These are phyloP conservation scores for Poeciliopsis prolifica DNA, from an alignment of 2,113 vertebrate genomes.

Conservation along the genomic window DNA sequence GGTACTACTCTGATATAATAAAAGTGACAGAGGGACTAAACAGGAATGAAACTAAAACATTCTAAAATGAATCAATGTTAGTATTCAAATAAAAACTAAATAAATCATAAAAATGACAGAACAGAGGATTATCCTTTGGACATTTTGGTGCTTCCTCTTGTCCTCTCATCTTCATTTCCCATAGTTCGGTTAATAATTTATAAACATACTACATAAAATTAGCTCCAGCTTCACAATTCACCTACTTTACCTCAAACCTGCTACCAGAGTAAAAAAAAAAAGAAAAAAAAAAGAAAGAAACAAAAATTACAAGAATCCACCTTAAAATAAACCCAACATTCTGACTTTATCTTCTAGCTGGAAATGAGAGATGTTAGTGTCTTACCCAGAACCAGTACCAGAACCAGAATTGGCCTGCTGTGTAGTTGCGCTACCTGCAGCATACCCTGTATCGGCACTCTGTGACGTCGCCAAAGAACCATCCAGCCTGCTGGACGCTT, in stretches of 20 bases:
- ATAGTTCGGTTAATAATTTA: slow-evolving; percentile 24
- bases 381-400: slow-evolving; percentile 23
- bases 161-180: slow-evolving; percentile 14
- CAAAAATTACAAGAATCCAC: slow-evolving; percentile 9
- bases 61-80: slow-evolving; percentile 13
- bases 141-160: slow-evolving; percentile 26
- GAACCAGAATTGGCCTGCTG: slow-evolving; percentile 7
- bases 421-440: not conserved
- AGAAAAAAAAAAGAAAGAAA: too few relatives aligned
- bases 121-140: slow-evolving; percentile 3
- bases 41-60: not conserved
- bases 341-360: slow-evolving; percentile 3
- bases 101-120: slow-evolving; percentile 4
- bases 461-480: slow-evolving; percentile 22
- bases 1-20: slow-evolving; percentile 1
- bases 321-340: slow-evolving; percentile 18
- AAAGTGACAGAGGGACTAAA: slow-evolving; percentile 5
- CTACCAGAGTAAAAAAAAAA: slow-evolving; percentile 3
- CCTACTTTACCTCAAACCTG: slow-evolving; percentile 28
- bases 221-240: slow-evolving; percentile 14
- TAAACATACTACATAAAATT: slow-evolving; percentile 34
- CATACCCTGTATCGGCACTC: slow-evolving; percentile 8
- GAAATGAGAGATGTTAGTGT: slow-evolving; percentile 1
- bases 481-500: slow-evolving; percentile 78
- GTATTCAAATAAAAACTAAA: not conserved